Conservation (phyloP, 2,113 vertebrate species). For the Anarrhichthys ocellatus region DNA sequence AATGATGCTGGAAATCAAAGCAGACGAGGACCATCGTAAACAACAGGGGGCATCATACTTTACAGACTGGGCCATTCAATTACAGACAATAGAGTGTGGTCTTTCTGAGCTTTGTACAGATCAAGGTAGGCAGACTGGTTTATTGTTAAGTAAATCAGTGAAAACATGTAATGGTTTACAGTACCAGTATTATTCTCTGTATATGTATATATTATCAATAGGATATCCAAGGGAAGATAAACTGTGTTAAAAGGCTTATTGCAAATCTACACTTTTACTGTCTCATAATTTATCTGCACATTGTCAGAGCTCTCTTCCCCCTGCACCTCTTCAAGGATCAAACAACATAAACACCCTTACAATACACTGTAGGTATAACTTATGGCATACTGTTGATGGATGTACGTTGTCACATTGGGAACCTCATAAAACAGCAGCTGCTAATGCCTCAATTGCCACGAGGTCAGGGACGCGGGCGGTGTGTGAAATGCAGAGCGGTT, state of each 20-base stretch:
- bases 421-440: constrained; percentile 77
- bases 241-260: not conserved
- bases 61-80: not conserved
- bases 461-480: constrained; percentile 57
- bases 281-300: not conserved
- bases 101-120: not conserved
- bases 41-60: constrained; percentile 27
- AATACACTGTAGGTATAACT: constrained; percentile 26
- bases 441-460: constrained; percentile 62
- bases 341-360: not conserved
- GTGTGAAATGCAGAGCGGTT: constrained; percentile 67
- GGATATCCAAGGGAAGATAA: not conserved
- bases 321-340: constrained; percentile 25
- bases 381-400: constrained; percentile 49
- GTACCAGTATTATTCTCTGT: not conserved
- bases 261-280: not conserved
- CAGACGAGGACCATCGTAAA: not conserved
- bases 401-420: constrained; percentile 60
- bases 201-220: not conserved
- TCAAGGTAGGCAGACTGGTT: not conserved
- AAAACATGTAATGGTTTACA: not conserved
- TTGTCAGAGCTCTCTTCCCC: constrained; percentile 2
- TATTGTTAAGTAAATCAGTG: not conserved
- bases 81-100: not conserved
- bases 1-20: not conserved